phyloP scores from a whole-genome alignment of 2,888 invertebrate genomes.

The Pachymerium ferrugineum region DNA sequence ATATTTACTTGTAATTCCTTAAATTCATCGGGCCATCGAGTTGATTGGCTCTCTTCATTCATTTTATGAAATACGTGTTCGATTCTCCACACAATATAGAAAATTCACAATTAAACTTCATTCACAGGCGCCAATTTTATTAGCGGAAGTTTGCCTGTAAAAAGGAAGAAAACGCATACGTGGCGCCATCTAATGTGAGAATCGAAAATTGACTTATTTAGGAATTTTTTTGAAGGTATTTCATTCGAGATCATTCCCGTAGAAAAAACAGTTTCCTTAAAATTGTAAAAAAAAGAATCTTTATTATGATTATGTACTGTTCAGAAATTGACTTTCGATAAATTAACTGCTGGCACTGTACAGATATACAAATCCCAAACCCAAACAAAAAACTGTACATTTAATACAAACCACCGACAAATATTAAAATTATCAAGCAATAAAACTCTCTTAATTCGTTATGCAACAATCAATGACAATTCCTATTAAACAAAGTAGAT shows the following conservation, averaged over 20 bases:
- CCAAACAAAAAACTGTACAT: background rate
- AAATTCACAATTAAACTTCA: background rate
- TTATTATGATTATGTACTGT: background rate
- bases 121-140: background rate
- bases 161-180: too few species aligned
- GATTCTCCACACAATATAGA: too few species aligned
- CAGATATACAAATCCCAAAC: background rate
- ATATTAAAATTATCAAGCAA: background rate
- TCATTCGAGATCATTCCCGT: too few species aligned
- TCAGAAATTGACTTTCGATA: background rate
- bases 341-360: constrained; percentile 13
- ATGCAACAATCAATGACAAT: background rate
- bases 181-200: too few species aligned
- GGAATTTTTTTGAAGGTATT: too few species aligned
- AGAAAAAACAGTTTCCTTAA: background rate
- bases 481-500: background rate
- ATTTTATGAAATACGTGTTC: background rate
- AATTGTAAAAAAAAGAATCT: background rate
- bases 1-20: constrained; percentile 30
- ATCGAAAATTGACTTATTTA: too few species aligned
- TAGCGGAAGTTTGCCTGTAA: too few species aligned
- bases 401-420: constrained; percentile 13
- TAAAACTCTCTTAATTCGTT: background rate
- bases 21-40: constrained; percentile 29
- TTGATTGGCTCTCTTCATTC: background rate